These are phyloP conservation scores for Lycia hirtaria DNA, from an alignment of 2,888 invertebrate species.

Conservation along the genomic window DNA sequence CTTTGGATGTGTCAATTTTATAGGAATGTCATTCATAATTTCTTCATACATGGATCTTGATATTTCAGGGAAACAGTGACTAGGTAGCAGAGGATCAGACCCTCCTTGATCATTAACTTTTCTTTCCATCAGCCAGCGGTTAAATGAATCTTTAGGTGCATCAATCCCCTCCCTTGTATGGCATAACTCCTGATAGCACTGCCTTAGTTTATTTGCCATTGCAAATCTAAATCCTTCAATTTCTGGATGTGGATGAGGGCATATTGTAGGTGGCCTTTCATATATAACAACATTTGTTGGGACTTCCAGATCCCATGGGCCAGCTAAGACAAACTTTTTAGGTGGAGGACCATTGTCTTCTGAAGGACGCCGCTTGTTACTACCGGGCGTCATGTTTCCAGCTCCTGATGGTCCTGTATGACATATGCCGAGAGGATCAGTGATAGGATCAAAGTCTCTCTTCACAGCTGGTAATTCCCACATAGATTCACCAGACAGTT, in stretches of 20 bases:
- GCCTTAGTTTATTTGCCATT: slow-evolving; percentile 92
- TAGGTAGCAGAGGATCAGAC: slow-evolving; percentile 95
- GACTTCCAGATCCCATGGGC: slow-evolving; percentile 98
- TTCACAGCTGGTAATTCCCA: slow-evolving; percentile 97
- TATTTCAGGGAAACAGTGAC: slow-evolving; percentile 96
- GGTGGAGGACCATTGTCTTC: slow-evolving; percentile 92
- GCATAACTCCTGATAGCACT: slow-evolving; percentile 97
- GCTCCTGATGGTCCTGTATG: slow-evolving; percentile 76
- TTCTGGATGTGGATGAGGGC: slow-evolving; percentile 97
- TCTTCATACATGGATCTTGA: slow-evolving; percentile 98
- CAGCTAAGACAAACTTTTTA: slow-evolving; percentile 94
- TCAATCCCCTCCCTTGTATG: slow-evolving; percentile 96
- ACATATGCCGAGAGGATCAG: slow-evolving; percentile 95
- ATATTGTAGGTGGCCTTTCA: slow-evolving; percentile 93
- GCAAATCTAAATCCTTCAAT: slow-evolving; percentile 94
- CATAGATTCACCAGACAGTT: slow-evolving; percentile 96
- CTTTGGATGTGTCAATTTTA: slow-evolving; percentile 97
- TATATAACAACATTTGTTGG: slow-evolving; percentile 95
- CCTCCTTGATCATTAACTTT: slow-evolving; percentile 95
- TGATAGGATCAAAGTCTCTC: slow-evolving; percentile 94
- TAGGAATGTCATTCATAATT: slow-evolving; percentile 99
- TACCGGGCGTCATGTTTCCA: slow-evolving; percentile 82
- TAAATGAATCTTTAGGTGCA: slow-evolving; percentile 98
- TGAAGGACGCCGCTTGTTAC: slow-evolving; percentile 91
- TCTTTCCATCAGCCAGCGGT: slow-evolving; percentile 97